A percentile compares a stretch with the other conserved stretches of the same genome.
Conservation (phyloP, 2,113 vertebrate species). For the Hippolais icterina region DNA sequence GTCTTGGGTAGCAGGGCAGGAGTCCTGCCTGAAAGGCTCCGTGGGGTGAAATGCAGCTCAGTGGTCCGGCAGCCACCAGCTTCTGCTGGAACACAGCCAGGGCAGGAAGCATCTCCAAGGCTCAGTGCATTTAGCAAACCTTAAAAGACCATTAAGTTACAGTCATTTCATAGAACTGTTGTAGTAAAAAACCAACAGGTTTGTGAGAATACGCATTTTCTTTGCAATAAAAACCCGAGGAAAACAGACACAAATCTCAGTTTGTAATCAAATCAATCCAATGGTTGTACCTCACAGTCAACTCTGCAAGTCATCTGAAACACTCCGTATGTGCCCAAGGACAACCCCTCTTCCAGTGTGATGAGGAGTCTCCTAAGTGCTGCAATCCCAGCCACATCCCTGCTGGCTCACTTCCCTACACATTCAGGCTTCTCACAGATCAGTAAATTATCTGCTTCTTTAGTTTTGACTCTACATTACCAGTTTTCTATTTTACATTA, state of each 20-base stretch:
- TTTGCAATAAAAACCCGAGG: neutral
- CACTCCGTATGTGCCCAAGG: accelerated
- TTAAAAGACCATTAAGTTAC: neutral
- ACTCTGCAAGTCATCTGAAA: neutral
- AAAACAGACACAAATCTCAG: constrained; percentile 8
- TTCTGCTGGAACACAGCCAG: neutral
- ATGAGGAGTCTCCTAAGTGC: neutral
- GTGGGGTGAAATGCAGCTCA: constrained; percentile 61
- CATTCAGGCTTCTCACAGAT: neutral
- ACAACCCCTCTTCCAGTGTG: neutral
- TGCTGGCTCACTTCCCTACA: neutral
- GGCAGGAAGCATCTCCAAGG: neutral
- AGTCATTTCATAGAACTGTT: neutral
- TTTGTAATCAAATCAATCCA: neutral
- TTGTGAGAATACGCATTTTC: neutral
- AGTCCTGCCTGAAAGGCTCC: constrained; percentile 79
- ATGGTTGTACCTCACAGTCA: neutral
- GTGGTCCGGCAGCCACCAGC: neutral
- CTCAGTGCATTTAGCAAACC: constrained; percentile 31
- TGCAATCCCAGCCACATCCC: neutral
- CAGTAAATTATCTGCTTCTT: neutral
- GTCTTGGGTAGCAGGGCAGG: constrained; percentile 64
- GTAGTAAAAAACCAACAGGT: neutral
- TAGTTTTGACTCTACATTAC: constrained; percentile 31
- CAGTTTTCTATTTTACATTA: constrained; percentile 61